phyloP scores from a whole-genome alignment of 1,140 invertebrate genomes.

The Aphelenchoides avenae region DNA sequence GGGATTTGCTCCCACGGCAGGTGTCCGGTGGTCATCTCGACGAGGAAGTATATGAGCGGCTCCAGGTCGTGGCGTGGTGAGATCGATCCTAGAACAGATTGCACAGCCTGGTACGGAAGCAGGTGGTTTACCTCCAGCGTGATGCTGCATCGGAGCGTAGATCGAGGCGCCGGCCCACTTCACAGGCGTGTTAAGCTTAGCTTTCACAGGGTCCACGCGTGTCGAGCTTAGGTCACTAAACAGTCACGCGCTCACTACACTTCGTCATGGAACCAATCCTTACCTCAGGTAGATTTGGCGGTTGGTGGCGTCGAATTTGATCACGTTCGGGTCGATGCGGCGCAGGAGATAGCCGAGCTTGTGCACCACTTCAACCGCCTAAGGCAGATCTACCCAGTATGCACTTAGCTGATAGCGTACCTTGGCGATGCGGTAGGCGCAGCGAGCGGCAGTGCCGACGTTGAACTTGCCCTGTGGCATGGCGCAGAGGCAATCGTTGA shows the following conservation, averaged over 20 bases:
- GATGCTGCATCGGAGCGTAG: constrained; percentile 27
- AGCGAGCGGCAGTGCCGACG: constrained; percentile 18
- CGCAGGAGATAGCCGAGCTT: constrained; percentile 17
- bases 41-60: constrained; percentile 14
- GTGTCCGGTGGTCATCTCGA: constrained; percentile 27
- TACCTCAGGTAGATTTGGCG: constrained; percentile 28
- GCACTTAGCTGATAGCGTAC: not conserved
- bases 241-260: no score
- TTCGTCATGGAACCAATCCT: no score
- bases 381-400: constrained; percentile 1
- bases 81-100: constrained; percentile 16
- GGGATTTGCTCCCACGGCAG: constrained; percentile 30
- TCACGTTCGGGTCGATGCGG: constrained; percentile 33
- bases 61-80: constrained; percentile 23
- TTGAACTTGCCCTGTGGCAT: constrained; percentile 24
- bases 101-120: not conserved
- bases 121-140: constrained; percentile 7
- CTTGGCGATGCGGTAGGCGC: constrained; percentile 22
- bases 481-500: constrained; percentile 21
- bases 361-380: constrained; percentile 21
- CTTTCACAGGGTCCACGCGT: constrained; percentile 24
- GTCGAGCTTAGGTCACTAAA: constrained; percentile 20
- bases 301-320: constrained; percentile 23
- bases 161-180: constrained; percentile 26
- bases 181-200: constrained; percentile 24